Percentiles rank a stretch among this genome's conserved stretches.
These are phyloP conservation scores for Corythaixoides concolor DNA, from an alignment of 2,113 vertebrate genomes.

Conservation along the genomic window DNA sequence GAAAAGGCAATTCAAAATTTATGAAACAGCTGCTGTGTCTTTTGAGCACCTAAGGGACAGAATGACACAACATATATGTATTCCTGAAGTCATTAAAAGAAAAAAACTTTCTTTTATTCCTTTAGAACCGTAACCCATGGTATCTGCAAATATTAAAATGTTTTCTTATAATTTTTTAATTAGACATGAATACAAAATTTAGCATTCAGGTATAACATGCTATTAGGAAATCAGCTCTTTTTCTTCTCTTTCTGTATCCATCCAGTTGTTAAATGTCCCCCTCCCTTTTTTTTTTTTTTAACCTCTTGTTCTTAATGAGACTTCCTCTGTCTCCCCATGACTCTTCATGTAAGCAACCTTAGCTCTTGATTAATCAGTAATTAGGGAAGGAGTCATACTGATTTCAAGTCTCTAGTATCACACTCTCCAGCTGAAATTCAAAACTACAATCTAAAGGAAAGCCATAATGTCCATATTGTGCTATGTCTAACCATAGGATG, in stretches of 20 bases:
- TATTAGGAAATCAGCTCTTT: conserved; percentile 7
- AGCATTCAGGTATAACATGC: neutral
- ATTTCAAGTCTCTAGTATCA: conserved; percentile 45
- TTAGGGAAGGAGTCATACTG: conserved; percentile 68
- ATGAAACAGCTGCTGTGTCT: conserved; percentile 50
- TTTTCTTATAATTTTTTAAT: conserved; percentile 45
- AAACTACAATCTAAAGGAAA: conserved; percentile 22
- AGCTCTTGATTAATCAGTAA: conserved; percentile 74
- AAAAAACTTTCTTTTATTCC: neutral
- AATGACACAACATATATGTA: conserved; percentile 5
- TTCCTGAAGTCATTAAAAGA: conserved; percentile 35
- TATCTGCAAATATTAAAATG: neutral
- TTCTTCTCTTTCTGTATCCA: neutral
- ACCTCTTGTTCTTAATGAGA: conserved; percentile 70
- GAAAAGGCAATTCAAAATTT: conserved; percentile 52
- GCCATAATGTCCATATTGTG: conserved; percentile 49
- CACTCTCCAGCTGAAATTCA: conserved; percentile 50
- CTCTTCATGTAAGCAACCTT: conserved; percentile 64
- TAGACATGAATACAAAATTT: conserved; percentile 2
- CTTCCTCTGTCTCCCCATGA: conserved; percentile 69
- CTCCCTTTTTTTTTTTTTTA: neutral
- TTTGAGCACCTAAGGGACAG: conserved; percentile 48
- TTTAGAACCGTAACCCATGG: neutral
- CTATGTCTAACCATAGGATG: conserved; percentile 9
- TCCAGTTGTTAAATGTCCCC: conserved; percentile 32